Conservation (phyloP, 1,140 invertebrate species). For the Hypothenemus hampei region DNA sequence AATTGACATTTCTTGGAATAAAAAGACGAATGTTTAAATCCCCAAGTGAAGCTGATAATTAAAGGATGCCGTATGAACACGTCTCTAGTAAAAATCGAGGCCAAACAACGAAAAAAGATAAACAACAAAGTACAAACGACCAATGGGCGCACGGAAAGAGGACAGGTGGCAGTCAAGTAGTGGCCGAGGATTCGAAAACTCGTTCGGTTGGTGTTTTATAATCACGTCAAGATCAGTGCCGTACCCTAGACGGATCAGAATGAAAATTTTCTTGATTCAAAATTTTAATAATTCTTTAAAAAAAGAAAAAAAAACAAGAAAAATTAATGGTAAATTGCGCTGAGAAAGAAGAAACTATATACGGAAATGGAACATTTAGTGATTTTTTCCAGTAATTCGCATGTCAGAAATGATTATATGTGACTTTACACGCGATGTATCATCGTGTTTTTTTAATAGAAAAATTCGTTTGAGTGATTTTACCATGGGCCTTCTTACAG, state of each 20-base stretch:
- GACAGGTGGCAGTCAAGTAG: slow-evolving; percentile 22
- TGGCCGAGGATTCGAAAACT: slow-evolving; percentile 7
- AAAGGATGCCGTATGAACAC: slow-evolving; percentile 18
- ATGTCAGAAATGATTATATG: slow-evolving; percentile 16
- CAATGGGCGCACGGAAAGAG: slow-evolving; percentile 11
- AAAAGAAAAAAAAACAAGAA: neutral
- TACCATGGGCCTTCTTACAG: too few species aligned
- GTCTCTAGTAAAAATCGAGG: slow-evolving; percentile 16
- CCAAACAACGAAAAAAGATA: slow-evolving; percentile 16
- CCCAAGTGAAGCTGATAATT: slow-evolving; percentile 13
- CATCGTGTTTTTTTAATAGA: slow-evolving; percentile 6
- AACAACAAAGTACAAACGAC: slow-evolving; percentile 16
- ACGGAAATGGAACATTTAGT: slow-evolving; percentile 17
- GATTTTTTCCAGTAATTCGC: slow-evolving; percentile 2
- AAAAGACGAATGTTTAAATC: too few species aligned
- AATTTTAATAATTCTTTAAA: neutral
- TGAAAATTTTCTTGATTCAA: neutral
- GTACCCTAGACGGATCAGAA: neutral
- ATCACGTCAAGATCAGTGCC: slow-evolving; percentile 17
- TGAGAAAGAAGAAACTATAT: neutral
- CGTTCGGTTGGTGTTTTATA: too few species aligned
- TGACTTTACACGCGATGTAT: slow-evolving; percentile 17
- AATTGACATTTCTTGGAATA: too few species aligned
- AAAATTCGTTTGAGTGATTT: too few species aligned
- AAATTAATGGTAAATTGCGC: neutral